Percentiles rank a stretch among this genome's conserved stretches.
Evolutionary conservation across 2,888 invertebrate genomes (phyloP).

Genomic region (Pandemis heparana): DNA sequence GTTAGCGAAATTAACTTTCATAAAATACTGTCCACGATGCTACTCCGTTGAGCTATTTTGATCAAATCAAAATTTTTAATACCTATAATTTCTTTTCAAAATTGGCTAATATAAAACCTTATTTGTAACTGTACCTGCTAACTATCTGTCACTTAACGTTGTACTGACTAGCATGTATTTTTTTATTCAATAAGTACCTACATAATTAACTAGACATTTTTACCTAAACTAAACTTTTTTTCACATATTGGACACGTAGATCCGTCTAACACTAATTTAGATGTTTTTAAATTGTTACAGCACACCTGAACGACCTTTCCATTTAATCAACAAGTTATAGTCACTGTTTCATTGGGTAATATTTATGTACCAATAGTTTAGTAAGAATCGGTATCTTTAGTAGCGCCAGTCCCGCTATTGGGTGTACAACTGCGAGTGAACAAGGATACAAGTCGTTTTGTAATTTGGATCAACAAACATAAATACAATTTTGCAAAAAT

Average conservation of each 20-base stretch:
- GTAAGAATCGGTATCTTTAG: constrained; percentile 42
- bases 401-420: constrained; percentile 51
- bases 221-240: constrained; percentile 38
- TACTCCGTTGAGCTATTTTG: constrained; percentile 26
- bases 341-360: constrained; percentile 64
- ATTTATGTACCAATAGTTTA: constrained; percentile 43
- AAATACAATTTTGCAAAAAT: not conserved
- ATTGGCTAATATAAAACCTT: constrained; percentile 33
- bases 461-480: not conserved
- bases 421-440: constrained; percentile 59
- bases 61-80: constrained; percentile 31
- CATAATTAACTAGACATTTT: constrained; percentile 34
- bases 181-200: constrained; percentile 56
- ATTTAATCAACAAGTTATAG: constrained; percentile 64
- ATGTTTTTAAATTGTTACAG: constrained; percentile 64
- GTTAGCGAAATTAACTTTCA: constrained; percentile 20
- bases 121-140: constrained; percentile 35
- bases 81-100: too few relatives aligned
- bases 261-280: constrained; percentile 62
- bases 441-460: constrained; percentile 15
- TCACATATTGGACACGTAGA: constrained; percentile 57
- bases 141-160: constrained; percentile 56
- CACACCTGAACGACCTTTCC: constrained; percentile 70
- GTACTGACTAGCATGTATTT: constrained; percentile 73
- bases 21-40: constrained; percentile 15